These are phyloP conservation scores for Cheirogaleus medius DNA, from an alignment of 2,113 vertebrate species.

Conservation along the genomic window DNA sequence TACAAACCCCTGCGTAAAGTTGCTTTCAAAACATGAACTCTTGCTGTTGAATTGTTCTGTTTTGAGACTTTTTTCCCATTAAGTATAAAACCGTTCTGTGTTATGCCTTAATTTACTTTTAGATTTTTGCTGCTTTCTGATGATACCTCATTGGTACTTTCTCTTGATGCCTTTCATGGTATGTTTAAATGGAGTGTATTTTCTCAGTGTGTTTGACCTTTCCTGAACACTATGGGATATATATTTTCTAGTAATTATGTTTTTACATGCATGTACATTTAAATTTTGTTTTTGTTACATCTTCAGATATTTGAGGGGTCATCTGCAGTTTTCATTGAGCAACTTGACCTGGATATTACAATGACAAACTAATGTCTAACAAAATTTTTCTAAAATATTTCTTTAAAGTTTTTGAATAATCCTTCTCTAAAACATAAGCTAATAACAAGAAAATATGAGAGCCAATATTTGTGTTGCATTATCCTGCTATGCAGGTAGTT, in stretches of 20 bases:
- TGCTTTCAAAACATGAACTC: conserved; percentile 17
- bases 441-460: neutral
- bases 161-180: neutral
- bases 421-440: conserved; percentile 19
- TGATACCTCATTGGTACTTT: neutral
- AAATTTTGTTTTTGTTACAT: neutral
- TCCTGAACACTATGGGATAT: neutral
- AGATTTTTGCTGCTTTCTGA: conserved; percentile 4
- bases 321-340: neutral
- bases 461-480: neutral
- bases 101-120: neutral
- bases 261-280: neutral
- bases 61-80: neutral
- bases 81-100: neutral
- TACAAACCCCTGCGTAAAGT: conserved; percentile 28
- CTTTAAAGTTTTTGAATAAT: conserved; percentile 21
- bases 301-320: conserved; percentile 19
- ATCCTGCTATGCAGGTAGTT: neutral
- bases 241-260: conserved; percentile 32
- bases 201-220: neutral
- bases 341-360: conserved; percentile 1
- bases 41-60: neutral
- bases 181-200: conserved; percentile 16
- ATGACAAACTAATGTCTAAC: neutral
- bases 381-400: conserved; percentile 1